Base-by-base conservation (phyloP, 2,888 invertebrate genomes). In the Drosophila longiperda region DNA sequence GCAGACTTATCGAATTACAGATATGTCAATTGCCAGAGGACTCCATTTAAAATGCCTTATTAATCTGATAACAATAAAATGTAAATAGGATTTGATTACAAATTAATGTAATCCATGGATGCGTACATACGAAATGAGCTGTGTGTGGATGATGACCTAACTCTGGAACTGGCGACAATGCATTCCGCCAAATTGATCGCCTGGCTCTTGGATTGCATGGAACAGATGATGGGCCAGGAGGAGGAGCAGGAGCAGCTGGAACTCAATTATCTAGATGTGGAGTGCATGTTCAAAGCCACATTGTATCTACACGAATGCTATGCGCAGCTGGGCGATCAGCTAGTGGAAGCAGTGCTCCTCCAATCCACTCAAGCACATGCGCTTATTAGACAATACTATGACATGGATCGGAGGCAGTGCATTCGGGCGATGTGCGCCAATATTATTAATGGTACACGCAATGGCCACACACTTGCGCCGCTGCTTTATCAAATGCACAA, bases 271-370 rank as follows among this genome's bases (percentile, higher is more conserved):
- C 48, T 53, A 17, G 70, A 80, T 11, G 67, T 90, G 12, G 90
- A 87, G 48, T 77, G 84, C 53, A 60, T 88, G 70, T 73, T 86
- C 2, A 87, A 88, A 36, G 87, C 84, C 6, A 69, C 67, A 9
- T 17, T 87, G 17, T 87, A 89, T 33, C 45, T 87, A 20, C 55
- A 67, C 17, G 87, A 90, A 49, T 89, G 89, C 15, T 34, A 73
- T 55, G 68, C 63, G 0, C 75, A 76, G 6, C 49, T 77, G 17
- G 89, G 90, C 1, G 76, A 76, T 32, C 48, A 66, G 0, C 72
- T 87, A 1, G 70, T 75, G 1, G 67, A 75, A 15, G 57, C 80
- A 3, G 64, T 81, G 52, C 53, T 69, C 11, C 20, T 50, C 40
- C 65, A 78, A 17, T 64, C 63, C 38, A 67, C 7, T 23, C 54